Percentiles rank a stretch among this genome's conserved stretches.
Evolutionary conservation across 2,113 vertebrate species (phyloP).

Genomic region (Cariama cristata): DNA sequence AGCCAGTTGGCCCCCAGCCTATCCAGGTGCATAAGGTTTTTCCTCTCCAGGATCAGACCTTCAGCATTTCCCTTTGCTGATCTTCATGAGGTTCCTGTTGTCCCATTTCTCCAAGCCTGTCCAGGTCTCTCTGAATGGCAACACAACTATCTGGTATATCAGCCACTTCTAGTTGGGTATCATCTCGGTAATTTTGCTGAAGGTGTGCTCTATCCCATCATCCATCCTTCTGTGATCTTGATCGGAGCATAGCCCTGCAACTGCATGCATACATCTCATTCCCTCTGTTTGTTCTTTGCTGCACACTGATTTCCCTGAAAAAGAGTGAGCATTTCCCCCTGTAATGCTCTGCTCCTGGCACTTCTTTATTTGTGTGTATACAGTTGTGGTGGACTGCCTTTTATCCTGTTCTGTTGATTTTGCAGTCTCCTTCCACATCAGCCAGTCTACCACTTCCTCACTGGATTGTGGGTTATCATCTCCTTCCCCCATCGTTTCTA

Average conservation of each 20-base stretch:
- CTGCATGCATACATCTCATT: neutral
- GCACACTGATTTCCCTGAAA: neutral
- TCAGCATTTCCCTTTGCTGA: neutral
- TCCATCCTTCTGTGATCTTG: neutral
- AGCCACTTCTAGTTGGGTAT: neutral
- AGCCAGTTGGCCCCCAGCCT: neutral
- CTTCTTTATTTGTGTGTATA: neutral
- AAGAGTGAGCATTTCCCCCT: neutral
- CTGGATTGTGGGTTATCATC: neutral
- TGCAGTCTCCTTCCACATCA: neutral
- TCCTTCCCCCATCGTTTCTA: neutral
- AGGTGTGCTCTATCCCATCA: neutral
- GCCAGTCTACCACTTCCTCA: neutral
- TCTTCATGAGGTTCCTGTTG: neutral
- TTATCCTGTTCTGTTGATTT: neutral
- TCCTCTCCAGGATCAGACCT: neutral
- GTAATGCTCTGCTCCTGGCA: neutral
- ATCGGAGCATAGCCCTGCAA: neutral
- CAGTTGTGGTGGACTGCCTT: neutral
- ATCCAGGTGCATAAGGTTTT: neutral
- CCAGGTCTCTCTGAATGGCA: neutral
- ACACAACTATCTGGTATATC: neutral
- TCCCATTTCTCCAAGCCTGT: neutral
- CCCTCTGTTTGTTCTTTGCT: neutral
- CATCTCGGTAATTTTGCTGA: neutral